Percentiles rank a stretch among this genome's conserved stretches.
These are phyloP conservation scores for Mobula birostris DNA, from an alignment of 2,113 vertebrate species.

Conservation along the genomic window DNA sequence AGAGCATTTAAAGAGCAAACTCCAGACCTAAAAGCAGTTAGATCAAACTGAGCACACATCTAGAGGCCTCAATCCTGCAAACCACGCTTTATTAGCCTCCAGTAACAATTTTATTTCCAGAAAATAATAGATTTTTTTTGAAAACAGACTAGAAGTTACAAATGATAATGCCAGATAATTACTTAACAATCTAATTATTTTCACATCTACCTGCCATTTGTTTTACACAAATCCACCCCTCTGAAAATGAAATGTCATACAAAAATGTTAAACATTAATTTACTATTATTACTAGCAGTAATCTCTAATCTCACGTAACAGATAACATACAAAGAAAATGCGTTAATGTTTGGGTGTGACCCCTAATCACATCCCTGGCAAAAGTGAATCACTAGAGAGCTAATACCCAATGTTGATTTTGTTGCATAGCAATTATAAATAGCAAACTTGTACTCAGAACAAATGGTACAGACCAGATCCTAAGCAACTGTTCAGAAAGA, in stretches of 20 bases:
- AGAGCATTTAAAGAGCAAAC: background rate
- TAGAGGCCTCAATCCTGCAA: background rate
- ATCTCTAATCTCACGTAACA: background rate
- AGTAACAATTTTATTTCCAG: background rate
- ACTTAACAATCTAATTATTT: background rate
- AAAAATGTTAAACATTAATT: background rate
- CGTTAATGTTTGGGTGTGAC: background rate
- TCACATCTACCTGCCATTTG: background rate
- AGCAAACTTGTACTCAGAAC: background rate
- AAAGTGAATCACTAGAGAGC: background rate
- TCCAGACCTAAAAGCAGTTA: background rate
- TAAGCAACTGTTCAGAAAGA: background rate
- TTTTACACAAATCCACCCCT: background rate
- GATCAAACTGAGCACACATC: background rate
- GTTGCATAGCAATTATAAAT: background rate
- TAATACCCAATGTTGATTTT: background rate
- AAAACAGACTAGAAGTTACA: background rate
- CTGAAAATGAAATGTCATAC: background rate
- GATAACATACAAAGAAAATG: background rate
- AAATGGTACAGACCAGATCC: background rate
- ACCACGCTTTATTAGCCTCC: background rate
- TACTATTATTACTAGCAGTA: background rate
- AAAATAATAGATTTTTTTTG: background rate
- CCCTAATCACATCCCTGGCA: background rate
- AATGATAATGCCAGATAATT: background rate